Percentiles rank a stretch among this genome's conserved stretches.
Conservation (phyloP, 2,888 invertebrate genomes). For the Xestoiulus laeticollis region DNA sequence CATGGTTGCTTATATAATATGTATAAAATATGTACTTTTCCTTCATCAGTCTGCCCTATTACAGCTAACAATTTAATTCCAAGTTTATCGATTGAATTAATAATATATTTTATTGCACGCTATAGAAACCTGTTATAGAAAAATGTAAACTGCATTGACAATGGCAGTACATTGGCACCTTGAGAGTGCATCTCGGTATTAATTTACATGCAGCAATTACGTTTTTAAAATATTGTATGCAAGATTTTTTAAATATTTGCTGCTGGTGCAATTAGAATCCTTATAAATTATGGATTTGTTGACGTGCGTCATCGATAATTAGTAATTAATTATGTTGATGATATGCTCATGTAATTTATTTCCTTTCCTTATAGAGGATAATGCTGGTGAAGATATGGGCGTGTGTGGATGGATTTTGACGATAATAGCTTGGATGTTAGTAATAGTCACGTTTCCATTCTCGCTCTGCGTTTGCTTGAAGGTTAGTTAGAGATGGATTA, state of each 20-base stretch:
- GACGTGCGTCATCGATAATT: not conserved
- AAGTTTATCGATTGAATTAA: not conserved
- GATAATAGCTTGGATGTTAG: constrained; percentile 81
- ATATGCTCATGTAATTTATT: too few relatives aligned
- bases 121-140: not conserved
- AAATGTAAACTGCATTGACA: not conserved
- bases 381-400: constrained; percentile 72
- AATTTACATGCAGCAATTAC: too few relatives aligned
- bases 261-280: not conserved
- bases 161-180: not conserved
- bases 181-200: not conserved
- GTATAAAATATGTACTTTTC: not conserved
- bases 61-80: not conserved
- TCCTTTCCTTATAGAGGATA: constrained; percentile 62
- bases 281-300: too few relatives aligned
- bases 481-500: constrained; percentile 70
- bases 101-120: not conserved
- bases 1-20: too few relatives aligned
- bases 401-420: constrained; percentile 86
- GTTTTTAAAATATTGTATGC: not conserved
- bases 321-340: not conserved
- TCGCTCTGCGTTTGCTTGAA: constrained; percentile 92
- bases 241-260: not conserved
- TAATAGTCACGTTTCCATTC: constrained; percentile 87
- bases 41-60: not conserved